Percentiles rank a stretch among this genome's conserved stretches.
phyloP scores from a whole-genome alignment of 1,140 invertebrate genomes.

The Neocloeon triangulifer region DNA sequence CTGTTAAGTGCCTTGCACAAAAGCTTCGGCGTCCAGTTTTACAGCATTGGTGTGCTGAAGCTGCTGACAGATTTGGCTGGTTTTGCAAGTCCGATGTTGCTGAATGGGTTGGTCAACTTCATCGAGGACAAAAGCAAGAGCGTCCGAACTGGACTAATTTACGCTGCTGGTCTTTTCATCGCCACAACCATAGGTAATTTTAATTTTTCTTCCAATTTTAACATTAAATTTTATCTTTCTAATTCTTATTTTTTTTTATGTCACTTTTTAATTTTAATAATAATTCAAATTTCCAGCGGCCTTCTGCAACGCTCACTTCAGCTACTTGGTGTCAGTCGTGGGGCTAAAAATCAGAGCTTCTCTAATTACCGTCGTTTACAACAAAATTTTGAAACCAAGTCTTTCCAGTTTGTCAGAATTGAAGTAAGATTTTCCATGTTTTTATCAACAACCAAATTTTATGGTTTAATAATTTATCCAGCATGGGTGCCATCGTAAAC shows the following conservation, averaged over 20 bases:
- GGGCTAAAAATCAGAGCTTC: constrained; percentile 68
- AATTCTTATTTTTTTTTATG: too few relatives aligned
- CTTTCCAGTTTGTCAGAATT: constrained; percentile 15
- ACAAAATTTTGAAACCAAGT: constrained; percentile 49
- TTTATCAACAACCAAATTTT: constrained; percentile 4
- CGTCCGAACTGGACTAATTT: constrained; percentile 48
- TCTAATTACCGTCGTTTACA: constrained; percentile 64
- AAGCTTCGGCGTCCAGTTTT: constrained; percentile 73
- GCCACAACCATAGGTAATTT: constrained; percentile 41
- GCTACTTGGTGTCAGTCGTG: constrained; percentile 64
- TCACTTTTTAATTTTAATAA: too few relatives aligned
- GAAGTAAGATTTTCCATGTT: constrained; percentile 12
- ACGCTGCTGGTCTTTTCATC: constrained; percentile 45
- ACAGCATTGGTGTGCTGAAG: constrained; percentile 68
- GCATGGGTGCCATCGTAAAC: constrained; percentile 77
- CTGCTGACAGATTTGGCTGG: constrained; percentile 57
- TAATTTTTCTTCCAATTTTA: too few relatives aligned
- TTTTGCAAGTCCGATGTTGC: constrained; percentile 73
- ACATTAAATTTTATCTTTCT: too few relatives aligned
- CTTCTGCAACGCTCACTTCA: constrained; percentile 69
- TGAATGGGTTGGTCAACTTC: constrained; percentile 60
- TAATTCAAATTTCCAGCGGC: too few relatives aligned
- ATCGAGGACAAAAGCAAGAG: constrained; percentile 49
- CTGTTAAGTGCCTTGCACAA: constrained; percentile 51
- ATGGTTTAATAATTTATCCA: constrained; percentile 21